Conservation (phyloP, 2,113 vertebrate genomes). For the Phyllostomus discolor region DNA sequence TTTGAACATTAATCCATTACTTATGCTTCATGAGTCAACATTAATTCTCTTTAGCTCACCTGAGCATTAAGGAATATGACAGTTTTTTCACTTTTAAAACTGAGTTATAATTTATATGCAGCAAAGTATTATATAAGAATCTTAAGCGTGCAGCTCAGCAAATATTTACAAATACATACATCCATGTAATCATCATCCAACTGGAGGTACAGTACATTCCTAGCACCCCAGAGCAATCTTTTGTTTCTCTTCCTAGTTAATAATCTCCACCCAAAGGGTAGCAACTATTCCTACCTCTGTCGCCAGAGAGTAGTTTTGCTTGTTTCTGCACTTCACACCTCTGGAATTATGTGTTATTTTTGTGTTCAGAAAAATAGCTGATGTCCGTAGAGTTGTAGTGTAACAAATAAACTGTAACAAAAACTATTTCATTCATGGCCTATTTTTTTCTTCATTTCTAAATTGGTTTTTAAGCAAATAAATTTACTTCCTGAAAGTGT, state of each 20-base stretch:
- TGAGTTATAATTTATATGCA: not conserved
- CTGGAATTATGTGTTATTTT: not conserved
- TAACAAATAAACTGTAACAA: conserved; percentile 20
- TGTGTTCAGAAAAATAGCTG: not conserved
- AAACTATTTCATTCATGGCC: not conserved
- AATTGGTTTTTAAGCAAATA: not conserved
- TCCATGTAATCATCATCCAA: not conserved
- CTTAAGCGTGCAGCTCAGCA: not conserved
- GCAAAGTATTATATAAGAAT: not conserved
- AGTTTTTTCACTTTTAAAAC: not conserved
- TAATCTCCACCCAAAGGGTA: not conserved
- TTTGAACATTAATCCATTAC: not conserved
- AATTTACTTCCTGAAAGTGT: not conserved
- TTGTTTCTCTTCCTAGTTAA: not conserved
- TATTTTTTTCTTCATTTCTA: not conserved
- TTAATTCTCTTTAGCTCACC: not conserved
- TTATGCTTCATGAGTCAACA: not conserved
- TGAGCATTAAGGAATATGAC: not conserved
- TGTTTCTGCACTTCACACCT: not conserved
- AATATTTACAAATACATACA: not conserved
- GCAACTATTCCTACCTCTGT: not conserved
- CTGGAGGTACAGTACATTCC: not conserved
- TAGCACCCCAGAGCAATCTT: not conserved
- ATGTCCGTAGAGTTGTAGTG: not conserved
- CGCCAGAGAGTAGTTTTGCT: not conserved